Base-by-base conservation (phyloP, 1,140 invertebrate genomes). In the Uloborus diversus region DNA sequence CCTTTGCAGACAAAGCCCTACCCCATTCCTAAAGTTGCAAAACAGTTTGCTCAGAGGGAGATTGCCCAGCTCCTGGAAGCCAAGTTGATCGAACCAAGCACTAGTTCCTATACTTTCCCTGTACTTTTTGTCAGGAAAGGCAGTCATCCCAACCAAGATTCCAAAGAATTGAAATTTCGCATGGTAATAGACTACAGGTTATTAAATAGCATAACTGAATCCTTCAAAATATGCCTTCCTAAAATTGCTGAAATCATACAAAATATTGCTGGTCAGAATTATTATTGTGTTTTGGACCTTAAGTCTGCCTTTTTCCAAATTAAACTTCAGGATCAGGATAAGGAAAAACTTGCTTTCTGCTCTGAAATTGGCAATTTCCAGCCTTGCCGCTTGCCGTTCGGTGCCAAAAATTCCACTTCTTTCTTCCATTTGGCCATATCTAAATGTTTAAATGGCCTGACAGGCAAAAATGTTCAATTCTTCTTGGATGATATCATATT, bases 191-290 rank as follows among this genome's bases (percentile, higher is more conserved):
- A 51, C 20, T 51, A 51, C 20, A 51, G 49, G 20, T 20, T 51
- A n/a, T n/a, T 51, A 51, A 51, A 51, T 51, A n/a, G 49, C 49
- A 20, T 51, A 51, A 20, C 49, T 51, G n/a, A 51, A 51, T 51
- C 7, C 4, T 51, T n/a, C 20, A 5, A 51, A 51, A 51, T 51
- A 4, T 51, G 49, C 20, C 20, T 51, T n/a, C 49, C 49, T n/a
- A 51, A 51, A 20, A 51, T 51, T 51, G 13, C 49, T n/a, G 49
- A 51, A n/a, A 51, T 51, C 20, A 5, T 51, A 4, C 49, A 51
- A 5, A 51, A 20, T 51, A 51, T 51, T 4, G 7, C 49, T 5
- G 49, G 49, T 51, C 13, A 51, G 20, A 7, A n/a, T 13, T n/a
- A 51, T 20, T 51, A 51, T 51, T 51, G 49, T 51, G 49, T 51